phyloP scores from a whole-genome alignment of 2,797 vertebrate species.

The Morelia viridis region DNA sequence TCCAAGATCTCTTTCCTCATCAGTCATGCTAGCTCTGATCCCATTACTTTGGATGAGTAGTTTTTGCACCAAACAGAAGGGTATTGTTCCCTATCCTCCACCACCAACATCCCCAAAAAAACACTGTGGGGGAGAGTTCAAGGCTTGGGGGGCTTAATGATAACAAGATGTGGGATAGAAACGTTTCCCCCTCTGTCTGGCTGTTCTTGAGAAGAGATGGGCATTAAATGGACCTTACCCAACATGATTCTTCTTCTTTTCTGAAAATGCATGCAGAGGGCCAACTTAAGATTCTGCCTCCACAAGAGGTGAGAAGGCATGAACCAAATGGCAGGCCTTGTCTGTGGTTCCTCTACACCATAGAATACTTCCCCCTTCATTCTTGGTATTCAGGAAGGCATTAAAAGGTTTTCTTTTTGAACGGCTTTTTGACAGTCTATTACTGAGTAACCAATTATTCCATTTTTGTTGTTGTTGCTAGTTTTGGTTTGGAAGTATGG shows the following conservation, averaged over 20 bases:
- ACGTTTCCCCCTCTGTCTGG: background rate
- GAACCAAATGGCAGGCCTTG: background rate
- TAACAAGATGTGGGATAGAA: background rate
- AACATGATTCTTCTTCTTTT: background rate
- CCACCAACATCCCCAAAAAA: background rate
- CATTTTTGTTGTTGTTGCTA: background rate
- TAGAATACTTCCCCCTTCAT: background rate
- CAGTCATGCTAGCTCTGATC: background rate
- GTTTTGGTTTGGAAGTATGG: background rate
- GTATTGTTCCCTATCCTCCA: background rate
- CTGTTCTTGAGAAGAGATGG: background rate
- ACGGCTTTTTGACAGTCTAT: background rate
- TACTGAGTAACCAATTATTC: background rate
- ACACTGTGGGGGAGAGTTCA: background rate
- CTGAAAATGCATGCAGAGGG: background rate
- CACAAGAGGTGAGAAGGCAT: background rate
- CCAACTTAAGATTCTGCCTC: background rate
- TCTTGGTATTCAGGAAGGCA: background rate
- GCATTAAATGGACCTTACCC: background rate
- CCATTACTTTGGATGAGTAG: background rate
- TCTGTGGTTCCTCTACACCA: background rate
- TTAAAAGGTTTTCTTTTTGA: background rate
- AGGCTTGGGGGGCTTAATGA: background rate
- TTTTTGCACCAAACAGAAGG: background rate
- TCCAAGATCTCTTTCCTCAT: background rate